Conservation (phyloP, 2,797 vertebrate species). For the Zenarchopterus dispar region DNA sequence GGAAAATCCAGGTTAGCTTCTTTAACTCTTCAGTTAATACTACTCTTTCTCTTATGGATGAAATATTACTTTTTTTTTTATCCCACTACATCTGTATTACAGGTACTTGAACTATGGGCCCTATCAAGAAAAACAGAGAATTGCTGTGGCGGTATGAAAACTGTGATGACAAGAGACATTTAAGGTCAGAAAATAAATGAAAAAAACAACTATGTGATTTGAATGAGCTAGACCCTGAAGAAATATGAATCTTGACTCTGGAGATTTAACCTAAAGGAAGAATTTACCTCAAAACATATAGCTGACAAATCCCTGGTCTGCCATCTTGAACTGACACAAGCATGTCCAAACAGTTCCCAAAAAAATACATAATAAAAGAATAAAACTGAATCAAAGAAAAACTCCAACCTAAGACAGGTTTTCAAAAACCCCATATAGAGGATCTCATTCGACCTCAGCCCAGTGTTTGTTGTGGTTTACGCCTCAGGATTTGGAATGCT, state of each 20-base stretch:
- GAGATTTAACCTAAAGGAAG: slow-evolving; percentile 44
- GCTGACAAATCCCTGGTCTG: slow-evolving; percentile 10
- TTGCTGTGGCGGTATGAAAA: neutral
- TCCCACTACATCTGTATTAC: too few species aligned
- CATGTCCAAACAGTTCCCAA: slow-evolving; percentile 16
- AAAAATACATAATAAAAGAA: neutral
- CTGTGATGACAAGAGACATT: neutral
- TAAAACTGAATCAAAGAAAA: neutral
- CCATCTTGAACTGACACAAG: slow-evolving; percentile 5
- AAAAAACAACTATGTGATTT: slow-evolving; percentile 25
- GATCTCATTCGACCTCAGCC: slow-evolving; percentile 25
- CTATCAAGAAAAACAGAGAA: too few species aligned
- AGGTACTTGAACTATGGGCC: too few species aligned
- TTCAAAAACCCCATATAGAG: slow-evolving; percentile 2
- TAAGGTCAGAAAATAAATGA: neutral
- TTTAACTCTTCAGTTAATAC: too few species aligned
- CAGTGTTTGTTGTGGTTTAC: slow-evolving; percentile 34
- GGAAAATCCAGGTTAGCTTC: too few species aligned
- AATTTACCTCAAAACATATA: slow-evolving; percentile 21
- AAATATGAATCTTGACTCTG: slow-evolving; percentile 45
- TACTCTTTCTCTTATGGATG: too few species aligned
- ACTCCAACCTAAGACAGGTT: neutral
- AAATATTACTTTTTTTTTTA: too few species aligned
- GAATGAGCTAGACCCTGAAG: slow-evolving; percentile 23
- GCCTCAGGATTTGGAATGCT: slow-evolving; percentile 47